Conservation (phyloP, 2,888 invertebrate species). For the Patella caerulea region DNA sequence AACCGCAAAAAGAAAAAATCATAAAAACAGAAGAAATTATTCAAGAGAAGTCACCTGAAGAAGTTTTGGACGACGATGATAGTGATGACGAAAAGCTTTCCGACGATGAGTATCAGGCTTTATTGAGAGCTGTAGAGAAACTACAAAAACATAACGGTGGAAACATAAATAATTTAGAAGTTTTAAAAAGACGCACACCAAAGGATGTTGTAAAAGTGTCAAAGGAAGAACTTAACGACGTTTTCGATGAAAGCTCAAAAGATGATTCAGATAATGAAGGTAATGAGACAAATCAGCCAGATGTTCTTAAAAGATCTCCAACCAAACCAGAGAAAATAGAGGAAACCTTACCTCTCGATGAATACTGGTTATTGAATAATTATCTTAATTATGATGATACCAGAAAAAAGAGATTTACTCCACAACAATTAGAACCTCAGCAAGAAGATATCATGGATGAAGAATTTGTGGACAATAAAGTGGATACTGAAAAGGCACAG, state of each 20-base stretch:
- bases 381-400: slow-evolving; percentile 16
- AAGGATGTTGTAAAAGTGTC: not conserved
- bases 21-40: not conserved
- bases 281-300: slow-evolving; percentile 3
- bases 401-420: slow-evolving; percentile 21
- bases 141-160: slow-evolving; percentile 23
- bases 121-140: slow-evolving; percentile 35
- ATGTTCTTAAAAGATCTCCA: slow-evolving; percentile 12
- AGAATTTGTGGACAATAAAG: not conserved
- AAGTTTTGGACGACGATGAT: not conserved
- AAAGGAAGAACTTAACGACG: slow-evolving; percentile 21
- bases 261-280: slow-evolving; percentile 11
- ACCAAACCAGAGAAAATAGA: slow-evolving; percentile 11
- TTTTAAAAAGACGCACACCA: not conserved
- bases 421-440: not conserved
- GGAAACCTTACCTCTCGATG: not conserved
- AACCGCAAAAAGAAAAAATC: not conserved
- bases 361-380: slow-evolving; percentile 20
- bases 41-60: not conserved
- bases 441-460: not conserved
- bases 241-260: slow-evolving; percentile 22
- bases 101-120: slow-evolving; percentile 35
- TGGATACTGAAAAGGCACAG: not conserved
- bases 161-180: not conserved
- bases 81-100: slow-evolving; percentile 25